Base-by-base conservation (phyloP, 2,888 invertebrate genomes). In the Tetropium fuscum region DNA sequence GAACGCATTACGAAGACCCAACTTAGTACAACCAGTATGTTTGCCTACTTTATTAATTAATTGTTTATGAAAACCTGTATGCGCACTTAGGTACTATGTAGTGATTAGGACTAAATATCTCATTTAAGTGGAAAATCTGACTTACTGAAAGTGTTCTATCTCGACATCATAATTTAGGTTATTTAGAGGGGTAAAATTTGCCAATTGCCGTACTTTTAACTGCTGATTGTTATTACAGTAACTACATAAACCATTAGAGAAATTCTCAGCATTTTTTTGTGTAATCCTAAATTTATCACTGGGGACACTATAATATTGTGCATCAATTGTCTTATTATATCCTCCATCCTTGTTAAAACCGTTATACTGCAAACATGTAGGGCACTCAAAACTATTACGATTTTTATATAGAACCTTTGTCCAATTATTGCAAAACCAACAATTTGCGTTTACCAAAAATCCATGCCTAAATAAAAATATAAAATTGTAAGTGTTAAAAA, bases 361-460 rank as follows among this genome's bases (percentile, higher is more conserved):
- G 84, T 96, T 96, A 79, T 95, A 95, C 77, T 96, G 96, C 27
- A 90, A 88, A 81, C 96, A 96, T 68, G 83, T 81, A 0, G 88
- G 87, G 76, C 95, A 96, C 56, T 85, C 86, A 90, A 94, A 96
- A 80, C 89, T 87, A 76, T 94, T 91, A 53, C 85, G 82, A 40
- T 88, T 82, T 10, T 85, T 82, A 77, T 87, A 91, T 66, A 87
- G 87, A 40, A 95, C 88, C 81, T 87, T 87, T 38, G 87, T 84
- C 79, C 90, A 86, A 58, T 81, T 79, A 76, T 92, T 91, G 79
- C 95, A 96, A 83, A 95, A 96, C 95, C 95, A 96, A 81, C 96
- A 96, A 77, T 93, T 93, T 0, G 92, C 94, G 63, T 82, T 86
- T 70, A 89, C 85, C 54, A 88, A 87, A 78, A 90, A 88, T 63